Evolutionary conservation across 1,140 invertebrate species (phyloP).

Genomic region (Sminthurides bifidus): DNA sequence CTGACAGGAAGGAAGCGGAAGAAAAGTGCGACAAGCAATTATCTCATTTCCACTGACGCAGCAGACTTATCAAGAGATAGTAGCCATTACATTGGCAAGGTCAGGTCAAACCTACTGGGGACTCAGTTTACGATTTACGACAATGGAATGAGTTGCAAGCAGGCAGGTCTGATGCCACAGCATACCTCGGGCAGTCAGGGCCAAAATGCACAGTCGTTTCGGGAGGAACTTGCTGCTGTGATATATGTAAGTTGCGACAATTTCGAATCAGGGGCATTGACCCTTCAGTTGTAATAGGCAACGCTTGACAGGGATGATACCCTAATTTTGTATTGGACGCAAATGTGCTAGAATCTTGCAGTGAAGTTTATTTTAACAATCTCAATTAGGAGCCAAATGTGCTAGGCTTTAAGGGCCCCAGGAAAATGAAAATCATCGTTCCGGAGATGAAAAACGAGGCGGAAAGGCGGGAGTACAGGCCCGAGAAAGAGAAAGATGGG

Average conservation of each 20-base stretch:
- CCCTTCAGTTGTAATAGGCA: too few species aligned
- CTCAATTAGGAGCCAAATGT: conserved; percentile 82
- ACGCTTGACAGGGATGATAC: too few species aligned
- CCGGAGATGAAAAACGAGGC: conserved; percentile 80
- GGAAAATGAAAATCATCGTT: conserved; percentile 96
- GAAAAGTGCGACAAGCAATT: conserved; percentile 95
- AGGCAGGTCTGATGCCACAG: neutral
- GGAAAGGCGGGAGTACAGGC: conserved; percentile 61
- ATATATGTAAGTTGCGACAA: conserved; percentile 61
- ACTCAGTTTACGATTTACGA: conserved; percentile 95
- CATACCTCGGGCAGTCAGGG: too few species aligned
- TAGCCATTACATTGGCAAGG: conserved; percentile 82
- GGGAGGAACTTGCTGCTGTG: conserved; percentile 83
- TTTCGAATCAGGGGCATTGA: too few species aligned
- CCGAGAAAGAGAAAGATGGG: conserved; percentile 63
- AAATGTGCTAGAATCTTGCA: too few species aligned
- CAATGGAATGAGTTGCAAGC: conserved; percentile 58
- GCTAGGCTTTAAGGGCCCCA: conserved; percentile 91
- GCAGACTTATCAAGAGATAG: conserved; percentile 86
- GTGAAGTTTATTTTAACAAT: too few species aligned
- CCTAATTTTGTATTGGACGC: too few species aligned
- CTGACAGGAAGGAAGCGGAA: conserved; percentile 91
- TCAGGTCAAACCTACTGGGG: conserved; percentile 91
- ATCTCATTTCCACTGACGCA: conserved; percentile 94
- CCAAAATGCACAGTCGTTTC: conserved; percentile 41